A percentile compares a stretch with the other conserved stretches of the same genome.
Evolutionary conservation across 2,888 invertebrate species (phyloP).

Genomic region (Synergus japonicus): DNA sequence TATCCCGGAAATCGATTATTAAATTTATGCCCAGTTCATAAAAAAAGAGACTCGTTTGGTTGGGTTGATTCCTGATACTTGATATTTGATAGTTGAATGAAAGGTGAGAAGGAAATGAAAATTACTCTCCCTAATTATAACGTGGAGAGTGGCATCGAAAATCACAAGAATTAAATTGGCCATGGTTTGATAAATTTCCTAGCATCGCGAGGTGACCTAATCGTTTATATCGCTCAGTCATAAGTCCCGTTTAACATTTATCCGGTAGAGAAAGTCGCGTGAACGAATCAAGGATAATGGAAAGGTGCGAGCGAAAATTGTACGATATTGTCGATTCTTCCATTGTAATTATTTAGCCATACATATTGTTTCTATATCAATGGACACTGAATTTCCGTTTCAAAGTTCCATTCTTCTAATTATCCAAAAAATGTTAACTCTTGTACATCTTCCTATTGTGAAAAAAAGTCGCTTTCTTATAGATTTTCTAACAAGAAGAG

Average conservation of each 20-base stretch:
- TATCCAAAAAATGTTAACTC: background rate
- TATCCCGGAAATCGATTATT: background rate
- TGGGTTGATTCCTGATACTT: background rate
- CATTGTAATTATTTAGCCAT: constrained; percentile 1
- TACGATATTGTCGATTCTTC: constrained; percentile 20
- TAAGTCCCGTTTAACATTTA: constrained; percentile 41
- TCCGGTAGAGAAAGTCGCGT: constrained; percentile 58
- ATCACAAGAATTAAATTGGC: background rate
- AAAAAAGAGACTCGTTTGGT: background rate
- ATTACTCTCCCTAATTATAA: background rate
- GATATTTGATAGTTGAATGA: background rate
- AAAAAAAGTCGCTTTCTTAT: background rate
- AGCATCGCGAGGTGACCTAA: constrained; percentile 45
- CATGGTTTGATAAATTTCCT: background rate
- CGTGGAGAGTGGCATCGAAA: background rate
- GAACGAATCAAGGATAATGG: constrained; percentile 61
- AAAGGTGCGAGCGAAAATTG: constrained; percentile 47
- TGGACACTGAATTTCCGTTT: constrained; percentile 7
- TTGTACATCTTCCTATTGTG: background rate
- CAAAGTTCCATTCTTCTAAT: background rate
- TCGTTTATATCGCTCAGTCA: constrained; percentile 37
- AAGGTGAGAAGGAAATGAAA: background rate
- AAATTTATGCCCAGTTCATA: background rate
- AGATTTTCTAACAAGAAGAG: constrained; percentile 8
- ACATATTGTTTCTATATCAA: constrained; percentile 27